Evolutionary conservation across 2,113 vertebrate genomes (phyloP).

Genomic region (Butorides virescens): DNA sequence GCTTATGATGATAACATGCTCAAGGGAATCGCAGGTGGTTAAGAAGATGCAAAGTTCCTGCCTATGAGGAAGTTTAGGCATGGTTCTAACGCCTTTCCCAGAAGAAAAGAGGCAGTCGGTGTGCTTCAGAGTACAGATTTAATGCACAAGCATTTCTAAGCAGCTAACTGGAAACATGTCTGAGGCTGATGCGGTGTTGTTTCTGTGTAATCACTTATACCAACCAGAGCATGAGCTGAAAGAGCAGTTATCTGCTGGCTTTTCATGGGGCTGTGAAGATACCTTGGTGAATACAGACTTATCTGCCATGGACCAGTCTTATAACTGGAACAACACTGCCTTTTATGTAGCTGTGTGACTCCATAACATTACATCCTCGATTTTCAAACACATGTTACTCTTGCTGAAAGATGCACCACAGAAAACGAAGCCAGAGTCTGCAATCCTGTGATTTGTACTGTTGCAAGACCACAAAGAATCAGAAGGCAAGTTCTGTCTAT

Average conservation of each 20-base stretch:
- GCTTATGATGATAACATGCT: neutral
- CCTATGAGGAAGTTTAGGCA: neutral
- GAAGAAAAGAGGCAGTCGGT: neutral
- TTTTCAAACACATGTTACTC: neutral
- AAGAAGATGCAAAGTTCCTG: neutral
- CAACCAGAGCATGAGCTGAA: neutral
- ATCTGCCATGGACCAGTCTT: neutral
- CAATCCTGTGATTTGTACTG: neutral
- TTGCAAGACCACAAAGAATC: neutral
- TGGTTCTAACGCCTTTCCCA: neutral
- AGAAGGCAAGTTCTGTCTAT: neutral
- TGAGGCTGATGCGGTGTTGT: neutral
- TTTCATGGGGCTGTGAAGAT: neutral
- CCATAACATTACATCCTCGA: neutral
- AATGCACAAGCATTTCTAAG: neutral
- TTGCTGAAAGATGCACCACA: neutral
- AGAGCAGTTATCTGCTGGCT: neutral
- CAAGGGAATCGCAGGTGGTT: neutral
- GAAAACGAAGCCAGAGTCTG: neutral
- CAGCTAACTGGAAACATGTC: neutral
- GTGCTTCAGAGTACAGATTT: neutral
- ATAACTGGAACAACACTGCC: neutral
- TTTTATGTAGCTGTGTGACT: neutral
- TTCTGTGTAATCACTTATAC: neutral
- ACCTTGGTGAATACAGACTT: neutral